A percentile compares a stretch with the other conserved stretches of the same genome.
phyloP scores from a whole-genome alignment of 2,888 invertebrate species.

The Dilophus febrilis region DNA sequence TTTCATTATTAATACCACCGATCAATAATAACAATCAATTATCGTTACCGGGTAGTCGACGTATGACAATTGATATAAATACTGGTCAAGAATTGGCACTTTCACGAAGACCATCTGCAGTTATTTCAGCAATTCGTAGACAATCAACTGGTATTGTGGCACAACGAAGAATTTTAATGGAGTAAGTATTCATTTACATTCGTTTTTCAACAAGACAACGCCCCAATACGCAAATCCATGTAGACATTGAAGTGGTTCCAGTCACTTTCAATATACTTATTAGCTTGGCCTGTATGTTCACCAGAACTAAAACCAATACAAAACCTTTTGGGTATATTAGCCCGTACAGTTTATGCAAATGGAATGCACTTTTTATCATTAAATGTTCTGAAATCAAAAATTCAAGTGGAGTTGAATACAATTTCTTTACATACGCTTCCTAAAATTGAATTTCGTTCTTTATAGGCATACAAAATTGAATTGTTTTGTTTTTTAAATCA shows the following conservation, averaged over 20 bases:
- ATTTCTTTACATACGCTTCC: too few relatives aligned
- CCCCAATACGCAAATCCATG: background rate
- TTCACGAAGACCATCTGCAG: conserved; percentile 37
- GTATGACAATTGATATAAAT: conserved; percentile 5
- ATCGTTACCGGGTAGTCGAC: conserved; percentile 5
- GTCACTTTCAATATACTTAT: too few relatives aligned
- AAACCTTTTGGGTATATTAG: too few relatives aligned
- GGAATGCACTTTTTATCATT: too few relatives aligned
- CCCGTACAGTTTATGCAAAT: too few relatives aligned
- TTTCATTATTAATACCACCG: background rate
- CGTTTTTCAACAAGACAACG: background rate
- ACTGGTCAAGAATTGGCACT: background rate
- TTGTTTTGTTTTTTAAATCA: too few relatives aligned
- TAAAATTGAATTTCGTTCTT: too few relatives aligned
- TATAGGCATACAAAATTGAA: too few relatives aligned
- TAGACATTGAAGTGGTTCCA: background rate
- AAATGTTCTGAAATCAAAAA: too few relatives aligned
- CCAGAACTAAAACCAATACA: too few relatives aligned
- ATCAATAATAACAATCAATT: background rate
- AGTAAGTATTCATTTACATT: conserved; percentile 1
- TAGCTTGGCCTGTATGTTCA: too few relatives aligned
- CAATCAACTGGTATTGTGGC: conserved; percentile 39
- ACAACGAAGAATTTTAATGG: conserved; percentile 4
- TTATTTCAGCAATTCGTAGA: conserved; percentile 40
- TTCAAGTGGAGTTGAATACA: too few relatives aligned